Percentiles rank a stretch among this genome's conserved stretches.
Conservation (phyloP, 2,797 vertebrate genomes). For the Hapalemur alaotrensis region DNA sequence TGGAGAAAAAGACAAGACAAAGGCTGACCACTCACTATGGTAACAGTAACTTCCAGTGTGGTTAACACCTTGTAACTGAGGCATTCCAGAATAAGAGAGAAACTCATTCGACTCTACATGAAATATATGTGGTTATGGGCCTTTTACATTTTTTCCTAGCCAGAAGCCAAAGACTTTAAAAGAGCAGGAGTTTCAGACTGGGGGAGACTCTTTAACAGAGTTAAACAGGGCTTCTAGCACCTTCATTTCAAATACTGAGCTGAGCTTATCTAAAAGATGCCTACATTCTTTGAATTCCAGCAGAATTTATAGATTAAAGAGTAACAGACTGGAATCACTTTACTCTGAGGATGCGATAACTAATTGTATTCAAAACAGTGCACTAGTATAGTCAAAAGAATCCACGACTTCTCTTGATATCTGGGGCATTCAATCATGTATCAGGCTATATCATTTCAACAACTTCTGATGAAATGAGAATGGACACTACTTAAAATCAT, state of each 20-base stretch:
- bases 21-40: background rate
- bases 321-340: background rate
- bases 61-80: accelerated
- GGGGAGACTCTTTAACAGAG: background rate
- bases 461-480: background rate
- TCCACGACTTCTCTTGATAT: background rate
- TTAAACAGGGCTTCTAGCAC: background rate
- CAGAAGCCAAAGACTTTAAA: background rate
- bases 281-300: background rate
- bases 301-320: background rate
- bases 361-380: background rate
- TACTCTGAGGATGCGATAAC: background rate
- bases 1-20: background rate
- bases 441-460: background rate
- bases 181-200: background rate
- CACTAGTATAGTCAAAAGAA: background rate
- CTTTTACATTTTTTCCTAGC: background rate
- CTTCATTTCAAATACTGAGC: background rate
- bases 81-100: background rate
- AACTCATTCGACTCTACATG: background rate
- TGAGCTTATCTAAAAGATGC: background rate
- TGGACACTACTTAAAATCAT: background rate
- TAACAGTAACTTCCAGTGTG: background rate
- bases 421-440: background rate
- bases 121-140: background rate